Evolutionary conservation across 1,140 invertebrate genomes (phyloP).

Genomic region (Neodiprion pinetum): DNA sequence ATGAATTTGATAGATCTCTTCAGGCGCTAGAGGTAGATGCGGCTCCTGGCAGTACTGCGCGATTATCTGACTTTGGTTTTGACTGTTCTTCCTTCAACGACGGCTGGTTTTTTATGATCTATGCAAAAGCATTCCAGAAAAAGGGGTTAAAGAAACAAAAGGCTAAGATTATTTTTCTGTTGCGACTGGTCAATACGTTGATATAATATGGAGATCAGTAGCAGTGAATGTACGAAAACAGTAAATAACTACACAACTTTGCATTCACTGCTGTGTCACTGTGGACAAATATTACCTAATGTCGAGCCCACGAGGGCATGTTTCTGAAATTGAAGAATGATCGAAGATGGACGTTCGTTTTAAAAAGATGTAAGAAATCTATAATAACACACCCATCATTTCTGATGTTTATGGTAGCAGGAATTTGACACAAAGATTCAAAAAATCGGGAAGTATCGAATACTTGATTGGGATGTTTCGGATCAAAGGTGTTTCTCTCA

Average conservation of each 20-base stretch:
- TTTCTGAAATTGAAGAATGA: background rate
- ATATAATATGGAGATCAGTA: background rate
- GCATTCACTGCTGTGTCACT: background rate
- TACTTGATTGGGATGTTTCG: background rate
- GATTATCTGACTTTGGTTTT: conserved; percentile 34
- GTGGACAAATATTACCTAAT: background rate
- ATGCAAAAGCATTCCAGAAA: conserved; percentile 30
- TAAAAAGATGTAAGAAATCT: background rate
- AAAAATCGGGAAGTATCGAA: background rate
- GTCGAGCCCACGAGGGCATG: background rate
- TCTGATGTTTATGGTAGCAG: background rate
- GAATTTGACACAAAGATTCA: background rate
- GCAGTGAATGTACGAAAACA: background rate
- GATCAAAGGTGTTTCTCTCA: background rate
- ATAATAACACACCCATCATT: background rate
- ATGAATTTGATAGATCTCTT: background rate
- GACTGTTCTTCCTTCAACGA: conserved; percentile 36
- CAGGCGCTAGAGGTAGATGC: conserved; percentile 27
- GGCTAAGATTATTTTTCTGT: background rate
- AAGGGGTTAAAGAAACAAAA: conserved; percentile 18
- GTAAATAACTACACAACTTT: background rate
- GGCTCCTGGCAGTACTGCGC: conserved; percentile 28
- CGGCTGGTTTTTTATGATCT: conserved; percentile 38
- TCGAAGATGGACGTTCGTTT: no score
- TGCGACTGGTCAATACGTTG: background rate